A percentile compares a stretch with the other conserved stretches of the same genome.
phyloP scores from a whole-genome alignment of 2,888 invertebrate species.

The Lasioglossum oenotherae region DNA sequence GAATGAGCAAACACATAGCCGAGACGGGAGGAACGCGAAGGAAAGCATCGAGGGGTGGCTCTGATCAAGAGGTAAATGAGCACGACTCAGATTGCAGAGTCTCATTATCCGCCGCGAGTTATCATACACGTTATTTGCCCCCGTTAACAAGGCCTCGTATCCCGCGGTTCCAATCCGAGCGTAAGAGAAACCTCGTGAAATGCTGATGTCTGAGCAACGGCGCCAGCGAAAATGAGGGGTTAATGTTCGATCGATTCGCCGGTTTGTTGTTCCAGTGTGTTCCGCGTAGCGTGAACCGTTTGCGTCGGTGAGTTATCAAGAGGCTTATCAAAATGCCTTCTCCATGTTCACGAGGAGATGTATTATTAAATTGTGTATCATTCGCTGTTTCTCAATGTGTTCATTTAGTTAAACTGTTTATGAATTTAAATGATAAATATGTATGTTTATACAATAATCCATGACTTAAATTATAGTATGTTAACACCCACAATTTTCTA shows the following conservation, averaged over 20 bases:
- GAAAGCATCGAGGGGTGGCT: conserved; percentile 11
- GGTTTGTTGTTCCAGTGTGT: not conserved
- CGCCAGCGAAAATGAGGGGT: not conserved
- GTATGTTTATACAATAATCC: not conserved
- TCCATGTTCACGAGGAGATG: not conserved
- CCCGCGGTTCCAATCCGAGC: conserved; percentile 17
- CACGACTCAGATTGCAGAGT: conserved; percentile 43
- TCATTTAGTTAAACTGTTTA: too few relatives aligned
- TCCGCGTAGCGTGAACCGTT: not conserved
- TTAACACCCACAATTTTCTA: not conserved
- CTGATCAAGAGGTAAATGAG: conserved; percentile 59
- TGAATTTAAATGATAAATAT: not conserved
- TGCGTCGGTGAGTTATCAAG: not conserved
- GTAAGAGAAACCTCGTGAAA: conserved; percentile 3
- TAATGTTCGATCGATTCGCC: conserved; percentile 17
- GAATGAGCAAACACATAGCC: conserved; percentile 30
- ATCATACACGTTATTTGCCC: conserved; percentile 56
- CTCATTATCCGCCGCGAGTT: conserved; percentile 63
- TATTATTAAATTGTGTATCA: not conserved
- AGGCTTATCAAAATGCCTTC: not conserved
- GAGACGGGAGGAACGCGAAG: conserved; percentile 40
- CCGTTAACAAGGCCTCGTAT: conserved; percentile 48
- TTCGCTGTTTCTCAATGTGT: not conserved
- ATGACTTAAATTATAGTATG: not conserved
- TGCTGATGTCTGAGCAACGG: not conserved